A percentile compares a stretch with the other conserved stretches of the same genome.
Evolutionary conservation across 2,797 vertebrate genomes (phyloP).

Genomic region (Ciconia nigra): DNA sequence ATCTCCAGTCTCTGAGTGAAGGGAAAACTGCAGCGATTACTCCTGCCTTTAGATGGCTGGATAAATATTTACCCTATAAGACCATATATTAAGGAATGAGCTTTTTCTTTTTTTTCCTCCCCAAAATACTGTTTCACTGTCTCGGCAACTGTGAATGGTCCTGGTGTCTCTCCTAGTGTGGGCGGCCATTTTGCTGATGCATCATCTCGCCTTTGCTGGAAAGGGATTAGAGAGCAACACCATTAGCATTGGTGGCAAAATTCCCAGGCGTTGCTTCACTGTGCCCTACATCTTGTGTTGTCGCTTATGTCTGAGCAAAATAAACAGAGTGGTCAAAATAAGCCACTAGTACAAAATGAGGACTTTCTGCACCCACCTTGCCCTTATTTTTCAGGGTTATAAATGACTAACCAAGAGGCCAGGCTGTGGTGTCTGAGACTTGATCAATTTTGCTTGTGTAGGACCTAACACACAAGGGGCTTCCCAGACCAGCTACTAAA

Average conservation of each 20-base stretch:
- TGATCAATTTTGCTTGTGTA: neutral
- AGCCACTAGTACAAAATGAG: neutral
- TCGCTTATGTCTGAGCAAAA: neutral
- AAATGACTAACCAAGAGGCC: neutral
- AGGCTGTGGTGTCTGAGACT: neutral
- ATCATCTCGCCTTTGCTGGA: slow-evolving; percentile 39
- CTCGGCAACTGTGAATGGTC: slow-evolving; percentile 29
- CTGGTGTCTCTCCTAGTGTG: slow-evolving; percentile 46
- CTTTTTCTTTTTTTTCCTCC: neutral
- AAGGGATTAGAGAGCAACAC: slow-evolving; percentile 50
- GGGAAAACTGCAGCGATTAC: slow-evolving; percentile 50
- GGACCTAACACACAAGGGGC: neutral
- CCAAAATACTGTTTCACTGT: slow-evolving; percentile 60
- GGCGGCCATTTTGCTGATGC: slow-evolving; percentile 33
- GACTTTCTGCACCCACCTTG: neutral
- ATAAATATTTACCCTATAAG: slow-evolving; percentile 64
- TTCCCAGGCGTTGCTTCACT: slow-evolving; percentile 10
- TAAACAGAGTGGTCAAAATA: neutral
- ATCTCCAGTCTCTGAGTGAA: slow-evolving; percentile 47
- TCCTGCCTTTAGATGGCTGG: slow-evolving; percentile 54
- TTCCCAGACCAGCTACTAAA: neutral
- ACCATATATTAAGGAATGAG: slow-evolving; percentile 58
- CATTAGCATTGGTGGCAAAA: slow-evolving; percentile 29
- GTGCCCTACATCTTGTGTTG: neutral
- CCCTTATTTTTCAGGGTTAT: neutral